Base-by-base conservation (phyloP, 2,888 invertebrate species). In the Macrosiphum euphorbiae region DNA sequence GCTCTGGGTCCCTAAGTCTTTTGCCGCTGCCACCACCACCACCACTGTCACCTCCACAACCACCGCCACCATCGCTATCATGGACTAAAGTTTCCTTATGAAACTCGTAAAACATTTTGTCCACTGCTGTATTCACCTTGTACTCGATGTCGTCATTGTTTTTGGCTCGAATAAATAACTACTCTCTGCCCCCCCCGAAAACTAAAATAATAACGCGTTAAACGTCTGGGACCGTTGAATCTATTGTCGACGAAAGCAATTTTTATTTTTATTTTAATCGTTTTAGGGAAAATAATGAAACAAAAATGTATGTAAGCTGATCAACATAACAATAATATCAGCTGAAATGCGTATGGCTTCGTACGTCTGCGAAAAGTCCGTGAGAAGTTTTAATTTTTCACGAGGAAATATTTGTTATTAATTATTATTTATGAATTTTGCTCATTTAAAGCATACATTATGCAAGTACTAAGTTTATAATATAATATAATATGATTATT, bases 41-140 rank as follows among this genome's bases (percentile, higher is more conserved):
- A n/a, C n/a, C n/a, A 13, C 67, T 0, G 3, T 50, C 52, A 41
- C 28, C 7, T 35, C n/a, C 47, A 26, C 90, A 67, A 24, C 24
- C 86, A 52, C 24, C 24, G 44, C 52, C 88, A 4, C 11, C n/a
- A n/a, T 78, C 78, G 35, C 20, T 35, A 35, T 78, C 78, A n/a
- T n/a, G n/a, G 85, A 90, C 90, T 55, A 94, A 94, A 94, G 87
- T 94, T 94, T 94, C 90, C 90, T 94, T 94, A 94, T 94, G 94
- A 94, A 94, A 94, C 94, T 94, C 94, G 94, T 94, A 94, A 94
- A 94, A 94, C 94, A 94, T 90, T 90, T 94, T 87, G 94, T 94
- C 87, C 94, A 87, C 58, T 90, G 90, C 78, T 90, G 35, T 91
- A 91, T 88, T 92, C 92, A 44, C 88, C 50, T n/a, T 92, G 67